These are phyloP conservation scores for Lordiphosa clarofinis DNA, from an alignment of 1,140 invertebrate genomes.

Conservation along the genomic window DNA sequence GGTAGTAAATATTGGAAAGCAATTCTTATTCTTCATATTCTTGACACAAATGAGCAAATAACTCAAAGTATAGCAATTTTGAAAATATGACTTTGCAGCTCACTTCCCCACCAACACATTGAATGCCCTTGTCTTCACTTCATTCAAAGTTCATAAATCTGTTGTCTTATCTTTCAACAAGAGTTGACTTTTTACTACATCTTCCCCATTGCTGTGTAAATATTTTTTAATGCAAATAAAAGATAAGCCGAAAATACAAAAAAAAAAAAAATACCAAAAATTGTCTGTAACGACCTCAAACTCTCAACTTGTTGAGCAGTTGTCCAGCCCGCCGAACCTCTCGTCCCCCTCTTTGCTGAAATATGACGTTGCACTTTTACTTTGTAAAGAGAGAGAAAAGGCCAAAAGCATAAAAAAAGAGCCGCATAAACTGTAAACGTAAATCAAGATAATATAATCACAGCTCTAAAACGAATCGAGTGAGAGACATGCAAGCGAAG, in stretches of 20 bases:
- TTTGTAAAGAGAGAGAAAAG: not conserved
- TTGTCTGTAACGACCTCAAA: slow-evolving; percentile 35
- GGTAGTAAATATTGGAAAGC: no score
- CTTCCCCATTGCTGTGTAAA: slow-evolving; percentile 60
- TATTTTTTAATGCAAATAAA: slow-evolving; percentile 71
- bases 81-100: no score
- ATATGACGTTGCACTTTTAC: slow-evolving; percentile 60
- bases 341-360: slow-evolving; percentile 5
- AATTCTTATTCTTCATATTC: no score
- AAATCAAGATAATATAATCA: slow-evolving; percentile 74
- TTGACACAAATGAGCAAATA: no score
- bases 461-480: slow-evolving; percentile 61
- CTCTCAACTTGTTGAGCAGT: slow-evolving; percentile 42
- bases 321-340: slow-evolving; percentile 25
- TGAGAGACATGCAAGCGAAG: slow-evolving; percentile 41
- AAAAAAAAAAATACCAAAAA: slow-evolving; percentile 1
- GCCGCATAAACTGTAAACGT: slow-evolving; percentile 53
- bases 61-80: no score
- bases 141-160: slow-evolving; percentile 16
- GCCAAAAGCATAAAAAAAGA: slow-evolving; percentile 19
- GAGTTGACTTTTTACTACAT: slow-evolving; percentile 20
- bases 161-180: slow-evolving; percentile 30
- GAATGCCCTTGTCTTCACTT: slow-evolving; percentile 4
- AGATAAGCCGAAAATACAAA: slow-evolving; percentile 46
- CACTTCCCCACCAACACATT: not conserved